Conservation (phyloP, 2,113 vertebrate genomes). For the Malurus alboscapulatus region DNA sequence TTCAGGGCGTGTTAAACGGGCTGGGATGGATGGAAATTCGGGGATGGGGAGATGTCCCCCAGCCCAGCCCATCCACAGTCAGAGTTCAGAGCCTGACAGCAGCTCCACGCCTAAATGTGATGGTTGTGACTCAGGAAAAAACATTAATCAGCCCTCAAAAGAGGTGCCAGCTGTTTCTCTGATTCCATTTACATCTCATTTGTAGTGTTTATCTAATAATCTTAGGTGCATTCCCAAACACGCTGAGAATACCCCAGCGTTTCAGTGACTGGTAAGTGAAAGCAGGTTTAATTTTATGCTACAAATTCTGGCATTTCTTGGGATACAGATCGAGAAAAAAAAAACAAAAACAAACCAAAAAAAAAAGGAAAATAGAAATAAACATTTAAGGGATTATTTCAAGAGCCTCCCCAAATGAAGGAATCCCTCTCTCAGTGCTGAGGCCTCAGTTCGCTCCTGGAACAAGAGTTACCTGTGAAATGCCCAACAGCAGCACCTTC, state of each 20-base stretch:
- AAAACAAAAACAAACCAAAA: neutral
- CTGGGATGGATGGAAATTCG: neutral
- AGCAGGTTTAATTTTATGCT: neutral
- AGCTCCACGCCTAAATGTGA: neutral
- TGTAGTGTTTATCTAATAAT: slow-evolving; percentile 2
- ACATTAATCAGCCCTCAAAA: slow-evolving; percentile 3
- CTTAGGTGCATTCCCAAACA: neutral
- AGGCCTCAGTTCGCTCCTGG: neutral
- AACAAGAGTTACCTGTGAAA: neutral
- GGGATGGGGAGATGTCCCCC: neutral
- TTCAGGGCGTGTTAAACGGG: neutral
- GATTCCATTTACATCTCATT: slow-evolving; percentile 51
- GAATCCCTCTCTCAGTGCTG: neutral
- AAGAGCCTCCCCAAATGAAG: neutral
- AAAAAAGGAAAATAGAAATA: neutral
- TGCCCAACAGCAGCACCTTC: fast-evolving
- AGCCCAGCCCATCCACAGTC: neutral
- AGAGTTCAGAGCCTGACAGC: neutral
- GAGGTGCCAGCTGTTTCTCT: slow-evolving; percentile 18
- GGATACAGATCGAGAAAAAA: neutral
- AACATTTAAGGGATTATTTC: neutral
- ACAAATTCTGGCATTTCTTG: neutral
- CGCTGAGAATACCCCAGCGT: neutral
- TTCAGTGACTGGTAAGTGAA: neutral
- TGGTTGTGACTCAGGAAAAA: slow-evolving; percentile 4